Conservation (phyloP, 2,888 invertebrate species). For the Rhopalosiphum nymphaeae region DNA sequence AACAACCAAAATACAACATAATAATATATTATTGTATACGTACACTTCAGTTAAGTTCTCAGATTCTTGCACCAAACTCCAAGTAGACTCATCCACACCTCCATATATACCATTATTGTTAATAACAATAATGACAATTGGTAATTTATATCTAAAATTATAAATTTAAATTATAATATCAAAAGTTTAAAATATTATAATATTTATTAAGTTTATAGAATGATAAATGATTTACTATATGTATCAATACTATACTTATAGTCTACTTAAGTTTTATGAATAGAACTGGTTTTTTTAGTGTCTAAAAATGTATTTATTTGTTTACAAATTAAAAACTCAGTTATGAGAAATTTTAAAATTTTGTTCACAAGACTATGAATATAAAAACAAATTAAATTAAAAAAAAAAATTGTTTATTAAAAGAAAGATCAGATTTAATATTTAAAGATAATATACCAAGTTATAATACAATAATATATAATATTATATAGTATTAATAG, state of each 20-base stretch:
- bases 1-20: neutral
- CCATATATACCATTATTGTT: constrained; percentile 97
- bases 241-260: neutral
- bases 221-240: neutral
- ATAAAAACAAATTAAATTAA: neutral
- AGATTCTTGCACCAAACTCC: constrained; percentile 78
- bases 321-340: neutral
- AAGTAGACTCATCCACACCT: constrained; percentile 84
- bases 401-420: neutral
- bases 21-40: constrained; percentile 69
- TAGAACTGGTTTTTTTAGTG: neutral
- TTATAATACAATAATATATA: too few species aligned
- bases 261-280: neutral
- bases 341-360: neutral
- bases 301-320: neutral
- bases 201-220: neutral
- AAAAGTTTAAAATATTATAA: constrained; percentile 54
- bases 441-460: too few species aligned
- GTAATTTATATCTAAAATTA: constrained; percentile 83
- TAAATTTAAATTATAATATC: constrained; percentile 51
- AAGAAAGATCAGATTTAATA: too few species aligned
- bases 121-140: constrained; percentile 89
- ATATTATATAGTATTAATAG: too few species aligned
- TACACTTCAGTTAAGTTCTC: constrained; percentile 84
- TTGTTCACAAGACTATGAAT: neutral